Conservation (phyloP, 2,113 vertebrate species). For the Microcebus tavaratra region DNA sequence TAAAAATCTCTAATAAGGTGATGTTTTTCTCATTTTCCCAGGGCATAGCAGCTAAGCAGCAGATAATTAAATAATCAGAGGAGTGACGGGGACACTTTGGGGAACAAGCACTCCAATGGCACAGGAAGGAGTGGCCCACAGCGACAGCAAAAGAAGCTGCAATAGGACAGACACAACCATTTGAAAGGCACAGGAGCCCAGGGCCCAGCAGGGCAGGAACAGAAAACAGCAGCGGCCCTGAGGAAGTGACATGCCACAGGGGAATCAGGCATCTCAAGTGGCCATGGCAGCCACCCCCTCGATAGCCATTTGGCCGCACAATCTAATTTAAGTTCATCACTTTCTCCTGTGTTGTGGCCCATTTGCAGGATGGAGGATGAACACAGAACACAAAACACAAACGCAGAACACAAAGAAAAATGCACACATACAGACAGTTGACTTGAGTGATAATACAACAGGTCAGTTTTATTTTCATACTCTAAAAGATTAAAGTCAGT, state of each 20-base stretch:
- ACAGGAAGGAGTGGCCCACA: not conserved
- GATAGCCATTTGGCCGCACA: too few species aligned
- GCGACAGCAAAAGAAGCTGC: not conserved
- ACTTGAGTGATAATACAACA: too few species aligned
- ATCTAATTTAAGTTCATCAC: not conserved
- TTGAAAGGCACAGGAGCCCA: not conserved
- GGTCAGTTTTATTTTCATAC: too few species aligned
- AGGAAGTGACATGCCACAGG: too few species aligned
- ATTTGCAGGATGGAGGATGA: too few species aligned
- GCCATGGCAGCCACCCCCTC: not conserved
- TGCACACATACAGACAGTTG: too few species aligned
- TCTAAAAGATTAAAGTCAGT: too few species aligned
- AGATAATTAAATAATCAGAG: conserved; percentile 46
- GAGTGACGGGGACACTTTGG: not conserved
- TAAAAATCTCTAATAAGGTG: conserved; percentile 4
- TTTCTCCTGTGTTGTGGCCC: not conserved
- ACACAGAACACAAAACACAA: too few species aligned
- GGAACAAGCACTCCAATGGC: not conserved
- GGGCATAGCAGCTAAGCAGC: not conserved
- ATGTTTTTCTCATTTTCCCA: conserved; percentile 7
- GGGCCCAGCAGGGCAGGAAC: not conserved
- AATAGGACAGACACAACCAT: not conserved
- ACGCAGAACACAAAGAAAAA: too few species aligned
- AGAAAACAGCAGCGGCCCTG: not conserved
- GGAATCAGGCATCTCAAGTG: not conserved